These are phyloP conservation scores for Catharus bicknelli DNA, from an alignment of 2,113 vertebrate genomes.

Conservation along the genomic window DNA sequence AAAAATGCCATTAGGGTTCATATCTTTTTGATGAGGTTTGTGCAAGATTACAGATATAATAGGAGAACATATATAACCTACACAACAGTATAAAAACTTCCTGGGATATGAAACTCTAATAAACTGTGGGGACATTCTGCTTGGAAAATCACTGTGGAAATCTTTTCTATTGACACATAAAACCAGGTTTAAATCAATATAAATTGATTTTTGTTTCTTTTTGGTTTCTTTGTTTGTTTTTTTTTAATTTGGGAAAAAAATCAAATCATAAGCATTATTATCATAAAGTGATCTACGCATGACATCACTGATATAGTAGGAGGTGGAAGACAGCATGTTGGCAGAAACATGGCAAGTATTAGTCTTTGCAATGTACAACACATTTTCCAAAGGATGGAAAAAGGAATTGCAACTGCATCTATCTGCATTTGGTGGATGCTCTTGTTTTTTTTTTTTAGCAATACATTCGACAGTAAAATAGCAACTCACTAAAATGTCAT, in stretches of 20 bases:
- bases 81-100: not conserved
- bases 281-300: not conserved
- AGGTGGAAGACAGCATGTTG: not conserved
- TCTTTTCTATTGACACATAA: not conserved
- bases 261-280: not conserved
- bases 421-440: not conserved
- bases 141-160: not conserved
- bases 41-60: not conserved
- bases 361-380: not conserved
- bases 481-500: not conserved
- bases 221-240: not conserved
- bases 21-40: not conserved
- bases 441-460: not conserved
- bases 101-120: not conserved
- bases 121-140: rapidly evolving
- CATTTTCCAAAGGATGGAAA: not conserved
- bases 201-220: not conserved
- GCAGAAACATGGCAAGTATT: not conserved
- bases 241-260: not conserved
- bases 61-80: not conserved
- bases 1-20: not conserved
- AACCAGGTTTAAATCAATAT: not conserved
- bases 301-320: not conserved
- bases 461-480: not conserved
- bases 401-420: not conserved